Evolutionary conservation across 2,888 invertebrate genomes (phyloP).

Genomic region (Eledona agricola): DNA sequence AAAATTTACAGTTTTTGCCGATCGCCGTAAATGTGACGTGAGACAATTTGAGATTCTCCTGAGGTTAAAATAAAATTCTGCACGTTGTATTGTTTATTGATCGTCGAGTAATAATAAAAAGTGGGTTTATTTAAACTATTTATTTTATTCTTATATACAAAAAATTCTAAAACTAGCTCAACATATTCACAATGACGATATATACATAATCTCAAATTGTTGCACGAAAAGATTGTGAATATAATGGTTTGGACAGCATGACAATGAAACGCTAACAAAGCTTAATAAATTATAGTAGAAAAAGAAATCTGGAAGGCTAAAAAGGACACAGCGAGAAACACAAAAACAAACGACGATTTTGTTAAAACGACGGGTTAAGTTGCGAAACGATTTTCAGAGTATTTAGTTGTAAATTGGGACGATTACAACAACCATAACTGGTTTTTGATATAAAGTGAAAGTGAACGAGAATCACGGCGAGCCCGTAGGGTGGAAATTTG

Average conservation of each 20-base stretch:
- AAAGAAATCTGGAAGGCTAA: slow-evolving; percentile 5
- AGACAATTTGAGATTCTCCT: slow-evolving; percentile 32
- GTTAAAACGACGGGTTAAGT: slow-evolving; percentile 25
- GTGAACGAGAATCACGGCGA: slow-evolving; percentile 13
- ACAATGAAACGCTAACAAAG: slow-evolving; percentile 9
- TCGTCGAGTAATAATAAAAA: slow-evolving; percentile 7
- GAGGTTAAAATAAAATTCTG: slow-evolving; percentile 18
- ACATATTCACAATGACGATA: slow-evolving; percentile 35
- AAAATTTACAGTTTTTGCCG: neutral
- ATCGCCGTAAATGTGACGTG: slow-evolving; percentile 6
- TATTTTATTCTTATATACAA: slow-evolving; percentile 35
- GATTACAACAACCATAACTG: slow-evolving; percentile 33
- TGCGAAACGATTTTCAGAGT: slow-evolving; percentile 25
- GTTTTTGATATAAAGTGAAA: slow-evolving; percentile 34
- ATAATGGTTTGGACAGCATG: slow-evolving; percentile 25
- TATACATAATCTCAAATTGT: slow-evolving; percentile 36
- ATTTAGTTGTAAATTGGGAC: slow-evolving; percentile 23
- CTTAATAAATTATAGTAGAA: slow-evolving; percentile 20
- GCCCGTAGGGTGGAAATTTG: slow-evolving; percentile 26
- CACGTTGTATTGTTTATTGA: slow-evolving; percentile 16
- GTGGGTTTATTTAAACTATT: slow-evolving; percentile 25
- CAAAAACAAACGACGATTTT: slow-evolving; percentile 9
- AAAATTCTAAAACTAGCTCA: slow-evolving; percentile 33
- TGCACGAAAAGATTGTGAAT: slow-evolving; percentile 29
- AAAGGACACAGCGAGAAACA: slow-evolving; percentile 13